These are phyloP conservation scores for Clanis bilineata DNA, from an alignment of 2,888 invertebrate genomes.

Conservation along the genomic window DNA sequence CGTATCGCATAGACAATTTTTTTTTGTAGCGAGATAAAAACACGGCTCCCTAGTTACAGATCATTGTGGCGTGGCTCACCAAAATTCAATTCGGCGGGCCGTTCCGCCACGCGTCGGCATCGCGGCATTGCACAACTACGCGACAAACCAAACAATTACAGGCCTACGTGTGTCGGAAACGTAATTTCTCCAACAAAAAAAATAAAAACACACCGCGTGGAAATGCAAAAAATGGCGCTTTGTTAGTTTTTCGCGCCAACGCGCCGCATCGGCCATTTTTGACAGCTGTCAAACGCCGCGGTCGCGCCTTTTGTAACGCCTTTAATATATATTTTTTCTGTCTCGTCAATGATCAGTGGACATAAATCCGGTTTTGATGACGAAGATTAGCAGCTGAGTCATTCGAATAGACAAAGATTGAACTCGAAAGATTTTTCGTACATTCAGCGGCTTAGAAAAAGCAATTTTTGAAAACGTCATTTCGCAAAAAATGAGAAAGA, in stretches of 20 bases:
- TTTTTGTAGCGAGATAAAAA: neutral
- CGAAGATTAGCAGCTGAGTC: constrained; percentile 9
- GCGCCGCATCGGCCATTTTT: constrained; percentile 65
- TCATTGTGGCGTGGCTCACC: constrained; percentile 59
- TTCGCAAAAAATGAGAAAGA: no score
- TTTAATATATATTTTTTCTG: constrained; percentile 25
- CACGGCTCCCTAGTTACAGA: constrained; percentile 50
- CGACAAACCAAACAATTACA: constrained; percentile 80
- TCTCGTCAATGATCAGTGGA: constrained; percentile 16
- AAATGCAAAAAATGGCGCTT: constrained; percentile 65
- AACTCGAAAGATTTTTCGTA: neutral
- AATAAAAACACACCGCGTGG: constrained; percentile 51
- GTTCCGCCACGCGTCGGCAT: constrained; percentile 53
- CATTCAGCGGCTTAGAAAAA: no score
- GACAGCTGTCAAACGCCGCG: constrained; percentile 76
- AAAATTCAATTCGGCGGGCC: constrained; percentile 74
- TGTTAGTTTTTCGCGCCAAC: constrained; percentile 75
- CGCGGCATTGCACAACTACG: constrained; percentile 53
- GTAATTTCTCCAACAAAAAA: constrained; percentile 71
- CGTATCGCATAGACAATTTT: constrained; percentile 11
- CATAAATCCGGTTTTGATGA: constrained; percentile 9
- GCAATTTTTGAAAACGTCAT: no score
- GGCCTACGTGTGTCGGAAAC: constrained; percentile 71
- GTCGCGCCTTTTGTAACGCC: constrained; percentile 66
- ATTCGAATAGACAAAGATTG: neutral